These are phyloP conservation scores for Drosophila anomalata DNA, from an alignment of 2,888 invertebrate species.

Conservation along the genomic window DNA sequence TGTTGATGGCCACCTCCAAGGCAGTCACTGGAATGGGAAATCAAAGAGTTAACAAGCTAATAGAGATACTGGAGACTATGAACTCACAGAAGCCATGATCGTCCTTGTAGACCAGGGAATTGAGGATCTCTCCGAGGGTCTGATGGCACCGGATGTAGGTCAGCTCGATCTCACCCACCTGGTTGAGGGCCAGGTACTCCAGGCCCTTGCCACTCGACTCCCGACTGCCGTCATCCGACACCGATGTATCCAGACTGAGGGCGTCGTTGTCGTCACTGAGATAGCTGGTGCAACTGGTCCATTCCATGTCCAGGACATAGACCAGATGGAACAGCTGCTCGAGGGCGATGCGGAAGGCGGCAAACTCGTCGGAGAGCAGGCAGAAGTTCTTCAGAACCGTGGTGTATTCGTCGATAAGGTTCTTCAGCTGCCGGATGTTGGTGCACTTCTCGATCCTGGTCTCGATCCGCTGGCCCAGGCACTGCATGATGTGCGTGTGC, in stretches of 20 bases:
- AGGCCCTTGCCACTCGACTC: slow-evolving; percentile 26
- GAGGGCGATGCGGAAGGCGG: slow-evolving; percentile 69
- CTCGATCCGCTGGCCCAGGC: slow-evolving; percentile 79
- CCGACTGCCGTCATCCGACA: slow-evolving; percentile 38
- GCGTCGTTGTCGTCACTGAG: slow-evolving; percentile 62
- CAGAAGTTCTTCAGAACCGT: slow-evolving; percentile 78
- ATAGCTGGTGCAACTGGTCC: slow-evolving; percentile 73
- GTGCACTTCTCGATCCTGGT: slow-evolving; percentile 69
- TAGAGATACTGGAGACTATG: not conserved
- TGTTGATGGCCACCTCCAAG: slow-evolving; percentile 37
- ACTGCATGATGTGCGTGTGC: slow-evolving; percentile 84
- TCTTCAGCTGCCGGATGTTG: slow-evolving; percentile 79
- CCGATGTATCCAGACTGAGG: slow-evolving; percentile 29
- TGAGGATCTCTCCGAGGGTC: slow-evolving; percentile 78
- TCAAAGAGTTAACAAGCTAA: not conserved
- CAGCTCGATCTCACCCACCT: slow-evolving; percentile 80
- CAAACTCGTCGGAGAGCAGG: slow-evolving; percentile 68
- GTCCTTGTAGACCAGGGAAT: slow-evolving; percentile 69
- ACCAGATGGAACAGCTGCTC: slow-evolving; percentile 81
- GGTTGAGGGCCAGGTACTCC: slow-evolving; percentile 69
- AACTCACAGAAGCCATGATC: slow-evolving; percentile 60
- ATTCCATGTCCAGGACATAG: slow-evolving; percentile 81
- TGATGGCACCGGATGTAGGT: slow-evolving; percentile 83
- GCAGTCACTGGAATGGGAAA: slow-evolving; percentile 21
- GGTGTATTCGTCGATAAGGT: slow-evolving; percentile 81